Evolutionary conservation across 2,888 invertebrate species (phyloP), one percentile per base, ranked within the genome.

Genomic region (Sceliomorpha sp.): DNA sequence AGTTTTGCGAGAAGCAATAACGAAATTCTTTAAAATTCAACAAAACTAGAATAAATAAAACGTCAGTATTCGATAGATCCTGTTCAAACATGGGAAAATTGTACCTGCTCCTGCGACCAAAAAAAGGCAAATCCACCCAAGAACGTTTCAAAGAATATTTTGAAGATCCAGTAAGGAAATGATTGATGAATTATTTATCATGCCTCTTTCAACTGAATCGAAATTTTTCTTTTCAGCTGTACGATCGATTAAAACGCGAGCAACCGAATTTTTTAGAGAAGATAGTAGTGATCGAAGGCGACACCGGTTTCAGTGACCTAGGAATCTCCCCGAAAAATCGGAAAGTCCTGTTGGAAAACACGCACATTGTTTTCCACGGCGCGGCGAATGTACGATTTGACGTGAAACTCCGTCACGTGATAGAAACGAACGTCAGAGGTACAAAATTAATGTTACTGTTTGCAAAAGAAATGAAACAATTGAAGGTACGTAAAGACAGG

Each of bases 311-410:
- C 39, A 88, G 89, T 0, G 89, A 90, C 69, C 79, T 92, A 17
- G 92, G 91, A 2, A 74, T 92, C 10, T 89, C 88, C 15, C 75
- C 82, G 1, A 88, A 90, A 26, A 89, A 91, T 74, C 90, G 91
- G 50, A 76, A 88, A 36, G 73, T 81, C 5, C 70, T 92, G 7
- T 77, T 78, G 8, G 86, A 90, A n/a, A 90, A 91, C 66, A 91
- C 93, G 0, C 88, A 90, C 45, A 89, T 94, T 8, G 91, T 95
- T 8, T 91, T 95, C 83, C 95, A 95, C 82, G 92, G 92, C 24
- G 95, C 95, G 0, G 95, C 94, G 1, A 94, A 94, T 0, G 92
- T 95, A 6, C 90, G 92, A 74, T 95, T 95, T 79, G 93, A 94
- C 79, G 94, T 94, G 79, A 91, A 90, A 24, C 86, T 95, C 13